Conservation (phyloP, 2,888 invertebrate genomes). For the Eupithecia pulchellata region DNA sequence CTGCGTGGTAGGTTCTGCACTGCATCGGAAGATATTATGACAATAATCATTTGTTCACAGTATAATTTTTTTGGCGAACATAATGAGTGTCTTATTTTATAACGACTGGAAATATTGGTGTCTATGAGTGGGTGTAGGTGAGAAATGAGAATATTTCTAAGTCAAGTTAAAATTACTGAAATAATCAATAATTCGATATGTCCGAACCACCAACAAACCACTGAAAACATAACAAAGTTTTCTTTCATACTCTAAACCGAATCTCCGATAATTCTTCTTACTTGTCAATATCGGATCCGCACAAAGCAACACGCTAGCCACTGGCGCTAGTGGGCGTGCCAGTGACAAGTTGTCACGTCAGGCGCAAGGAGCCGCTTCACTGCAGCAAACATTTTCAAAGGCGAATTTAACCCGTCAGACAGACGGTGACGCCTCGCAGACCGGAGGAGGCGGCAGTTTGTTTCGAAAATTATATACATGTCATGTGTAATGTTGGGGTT, state of each 20-base stretch:
- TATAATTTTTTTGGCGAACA: no score
- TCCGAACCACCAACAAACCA: not conserved
- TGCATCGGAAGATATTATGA: not conserved
- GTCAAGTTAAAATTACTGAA: no score
- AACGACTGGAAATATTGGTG: not conserved
- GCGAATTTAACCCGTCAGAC: slow-evolving; percentile 52
- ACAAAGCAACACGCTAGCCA: slow-evolving; percentile 34
- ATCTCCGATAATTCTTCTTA: slow-evolving; percentile 5
- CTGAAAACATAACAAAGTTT: not conserved
- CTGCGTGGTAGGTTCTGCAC: not conserved
- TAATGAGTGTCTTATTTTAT: no score
- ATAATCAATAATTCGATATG: not conserved
- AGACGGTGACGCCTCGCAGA: slow-evolving; percentile 48
- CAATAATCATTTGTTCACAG: no score
- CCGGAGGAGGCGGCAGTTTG: slow-evolving; percentile 2
- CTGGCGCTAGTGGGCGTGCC: slow-evolving; percentile 48
- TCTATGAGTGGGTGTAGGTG: not conserved
- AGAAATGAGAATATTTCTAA: no score
- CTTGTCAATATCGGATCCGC: slow-evolving; percentile 21
- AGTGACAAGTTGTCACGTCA: slow-evolving; percentile 66
- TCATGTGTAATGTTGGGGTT: not conserved
- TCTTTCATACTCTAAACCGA: not conserved
- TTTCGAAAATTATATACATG: not conserved
- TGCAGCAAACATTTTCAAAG: slow-evolving; percentile 58
- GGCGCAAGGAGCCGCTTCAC: slow-evolving; percentile 51